These are phyloP conservation scores for Xiphophorus couchianus DNA, from an alignment of 2,113 vertebrate species.

Conservation along the genomic window DNA sequence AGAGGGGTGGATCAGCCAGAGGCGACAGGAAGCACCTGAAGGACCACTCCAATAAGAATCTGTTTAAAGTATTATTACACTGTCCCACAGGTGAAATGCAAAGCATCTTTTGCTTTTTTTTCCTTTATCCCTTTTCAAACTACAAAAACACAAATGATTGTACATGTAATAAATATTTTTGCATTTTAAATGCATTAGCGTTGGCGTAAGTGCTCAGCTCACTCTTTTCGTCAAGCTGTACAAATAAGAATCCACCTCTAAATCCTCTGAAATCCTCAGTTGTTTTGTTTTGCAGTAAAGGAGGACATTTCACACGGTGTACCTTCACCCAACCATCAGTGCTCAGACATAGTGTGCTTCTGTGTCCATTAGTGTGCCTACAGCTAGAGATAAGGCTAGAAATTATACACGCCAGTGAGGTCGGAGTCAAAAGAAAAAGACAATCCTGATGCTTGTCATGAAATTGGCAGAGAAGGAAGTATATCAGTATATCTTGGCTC, in stretches of 20 bases:
- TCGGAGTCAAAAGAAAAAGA: slow-evolving; percentile 34
- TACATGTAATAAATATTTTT: slow-evolving; percentile 30
- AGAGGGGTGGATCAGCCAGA: slow-evolving; percentile 60
- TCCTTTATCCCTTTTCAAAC: slow-evolving; percentile 24
- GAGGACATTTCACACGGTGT: slow-evolving; percentile 1
- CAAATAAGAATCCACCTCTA: slow-evolving; percentile 26
- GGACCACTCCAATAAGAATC: slow-evolving; percentile 75
- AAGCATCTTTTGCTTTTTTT: slow-evolving; percentile 36
- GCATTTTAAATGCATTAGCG: slow-evolving; percentile 38
- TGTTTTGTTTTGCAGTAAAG: slow-evolving; percentile 6
- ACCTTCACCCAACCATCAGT: not conserved
- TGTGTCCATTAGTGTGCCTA: slow-evolving; percentile 13
- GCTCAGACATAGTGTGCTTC: slow-evolving; percentile 24
- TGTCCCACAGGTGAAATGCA: slow-evolving; percentile 33
- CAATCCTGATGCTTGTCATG: slow-evolving; percentile 23
- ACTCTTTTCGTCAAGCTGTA: slow-evolving; percentile 21
- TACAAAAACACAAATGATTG: slow-evolving; percentile 16
- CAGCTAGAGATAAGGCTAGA: slow-evolving; percentile 16
- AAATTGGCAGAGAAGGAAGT: not conserved
- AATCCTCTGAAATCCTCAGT: slow-evolving; percentile 26
- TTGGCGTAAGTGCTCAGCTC: not conserved
- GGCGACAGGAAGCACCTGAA: slow-evolving; percentile 58
- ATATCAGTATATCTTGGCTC: not conserved
- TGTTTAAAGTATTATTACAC: slow-evolving; percentile 60
- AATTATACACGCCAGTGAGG: not conserved